Evolutionary conservation across 1,140 invertebrate genomes (phyloP).

Genomic region (Sitodiplosis mosellana): DNA sequence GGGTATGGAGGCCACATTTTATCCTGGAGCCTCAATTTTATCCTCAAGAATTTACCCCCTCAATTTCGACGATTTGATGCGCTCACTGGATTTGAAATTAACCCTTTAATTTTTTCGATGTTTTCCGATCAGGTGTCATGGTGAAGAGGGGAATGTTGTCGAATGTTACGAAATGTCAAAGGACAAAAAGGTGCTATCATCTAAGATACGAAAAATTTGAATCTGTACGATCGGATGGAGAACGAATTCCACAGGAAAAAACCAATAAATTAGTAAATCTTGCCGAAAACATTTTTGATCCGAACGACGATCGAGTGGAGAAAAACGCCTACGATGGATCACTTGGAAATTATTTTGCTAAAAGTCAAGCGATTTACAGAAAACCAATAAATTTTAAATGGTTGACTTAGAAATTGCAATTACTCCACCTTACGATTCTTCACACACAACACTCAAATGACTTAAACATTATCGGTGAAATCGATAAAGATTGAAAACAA

Average conservation of each 20-base stretch:
- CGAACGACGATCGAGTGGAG: constrained; percentile 4
- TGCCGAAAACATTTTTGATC: constrained; percentile 7
- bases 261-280: constrained; percentile 10
- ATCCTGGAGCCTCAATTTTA: too few species aligned
- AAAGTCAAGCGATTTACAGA: neutral
- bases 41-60: too few species aligned
- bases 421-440: too few species aligned
- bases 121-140: constrained; percentile 57
- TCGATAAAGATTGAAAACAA: too few species aligned
- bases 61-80: too few species aligned
- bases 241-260: constrained; percentile 16
- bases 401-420: too few species aligned
- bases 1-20: too few species aligned
- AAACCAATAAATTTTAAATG: too few species aligned
- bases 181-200: constrained; percentile 30
- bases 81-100: too few species aligned
- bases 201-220: constrained; percentile 14
- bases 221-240: constrained; percentile 22
- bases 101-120: too few species aligned
- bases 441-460: too few species aligned
- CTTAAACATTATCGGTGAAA: too few species aligned
- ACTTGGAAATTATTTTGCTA: constrained; percentile 28
- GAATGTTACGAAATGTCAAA: constrained; percentile 42
- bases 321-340: constrained; percentile 17
- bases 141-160: constrained; percentile 50